These are phyloP conservation scores for Diplodus puntazzo DNA, from an alignment of 2,797 vertebrate species.

Conservation along the genomic window DNA sequence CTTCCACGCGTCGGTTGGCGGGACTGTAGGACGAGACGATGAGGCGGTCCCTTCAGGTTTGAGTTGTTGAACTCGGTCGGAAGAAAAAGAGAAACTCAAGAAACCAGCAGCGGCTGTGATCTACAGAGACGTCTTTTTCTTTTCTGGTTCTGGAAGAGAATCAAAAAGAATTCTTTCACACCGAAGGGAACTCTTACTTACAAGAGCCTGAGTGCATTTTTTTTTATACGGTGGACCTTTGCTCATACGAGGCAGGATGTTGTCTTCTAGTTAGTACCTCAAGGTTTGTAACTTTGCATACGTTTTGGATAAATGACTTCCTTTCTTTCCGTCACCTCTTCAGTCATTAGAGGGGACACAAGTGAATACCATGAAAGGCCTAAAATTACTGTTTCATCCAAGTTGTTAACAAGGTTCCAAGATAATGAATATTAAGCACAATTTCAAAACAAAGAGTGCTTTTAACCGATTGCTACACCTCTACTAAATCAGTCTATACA, in stretches of 20 bases:
- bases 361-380: conserved; percentile 2
- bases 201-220: conserved; percentile 56
- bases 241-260: conserved; percentile 41
- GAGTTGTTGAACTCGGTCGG: conserved; percentile 37
- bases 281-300: conserved; percentile 75
- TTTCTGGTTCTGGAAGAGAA: conserved; percentile 45
- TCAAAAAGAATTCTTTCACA: conserved; percentile 41
- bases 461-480: conserved; percentile 21
- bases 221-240: conserved; percentile 51
- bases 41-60: conserved; percentile 36
- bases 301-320: conserved; percentile 59
- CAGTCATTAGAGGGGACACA: conserved; percentile 34
- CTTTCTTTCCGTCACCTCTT: conserved; percentile 50
- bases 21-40: conserved; percentile 45
- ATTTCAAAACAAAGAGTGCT: conserved; percentile 1
- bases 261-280: conserved; percentile 73
- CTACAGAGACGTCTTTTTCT: conserved; percentile 50
- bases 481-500: not conserved
- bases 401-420: conserved; percentile 1
- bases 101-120: conserved; percentile 63
- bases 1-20: conserved; percentile 55
- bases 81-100: conserved; percentile 25
- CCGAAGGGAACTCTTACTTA: conserved; percentile 59
- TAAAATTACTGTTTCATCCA: conserved; percentile 11
- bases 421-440: conserved; percentile 20